phyloP scores from a whole-genome alignment of 37 sponge, comb jelly and placozoan genomes.

The Aplysina aerophoba region DNA sequence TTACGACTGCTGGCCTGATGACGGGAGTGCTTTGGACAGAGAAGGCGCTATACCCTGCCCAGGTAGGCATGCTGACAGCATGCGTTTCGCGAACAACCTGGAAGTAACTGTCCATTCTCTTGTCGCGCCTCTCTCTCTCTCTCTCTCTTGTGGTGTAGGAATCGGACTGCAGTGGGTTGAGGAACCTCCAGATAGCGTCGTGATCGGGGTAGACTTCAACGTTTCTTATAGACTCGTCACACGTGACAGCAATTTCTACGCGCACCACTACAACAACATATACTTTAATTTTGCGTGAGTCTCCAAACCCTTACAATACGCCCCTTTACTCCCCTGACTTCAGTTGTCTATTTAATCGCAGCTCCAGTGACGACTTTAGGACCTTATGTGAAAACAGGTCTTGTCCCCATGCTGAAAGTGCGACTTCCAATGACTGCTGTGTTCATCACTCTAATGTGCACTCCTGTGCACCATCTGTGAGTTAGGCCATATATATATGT shows the following conservation, averaged over 20 bases:
- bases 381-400: slow-evolving; percentile 6
- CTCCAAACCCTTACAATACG: background rate
- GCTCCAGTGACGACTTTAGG: background rate
- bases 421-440: slow-evolving; percentile 63
- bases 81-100: too few species aligned
- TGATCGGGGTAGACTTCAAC: slow-evolving; percentile 28
- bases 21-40: slow-evolving; percentile 3
- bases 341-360: background rate
- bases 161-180: slow-evolving; percentile 43
- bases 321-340: background rate
- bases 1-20: slow-evolving; percentile 59
- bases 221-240: slow-evolving; percentile 36
- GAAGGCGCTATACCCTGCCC: slow-evolving; percentile 28
- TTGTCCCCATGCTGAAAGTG: background rate
- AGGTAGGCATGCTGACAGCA: too few species aligned
- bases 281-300: background rate
- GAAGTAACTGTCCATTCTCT: too few species aligned
- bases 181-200: slow-evolving; percentile 27
- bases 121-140: too few species aligned
- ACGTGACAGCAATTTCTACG: slow-evolving; percentile 25
- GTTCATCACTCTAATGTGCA: slow-evolving; percentile 87
- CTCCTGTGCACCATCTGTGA: slow-evolving; percentile 56
- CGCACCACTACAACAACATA: background rate
- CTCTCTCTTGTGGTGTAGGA: slow-evolving; percentile 25
- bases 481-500: background rate